Conservation (phyloP, 1,140 invertebrate genomes). For the Drosophila jambulina region DNA sequence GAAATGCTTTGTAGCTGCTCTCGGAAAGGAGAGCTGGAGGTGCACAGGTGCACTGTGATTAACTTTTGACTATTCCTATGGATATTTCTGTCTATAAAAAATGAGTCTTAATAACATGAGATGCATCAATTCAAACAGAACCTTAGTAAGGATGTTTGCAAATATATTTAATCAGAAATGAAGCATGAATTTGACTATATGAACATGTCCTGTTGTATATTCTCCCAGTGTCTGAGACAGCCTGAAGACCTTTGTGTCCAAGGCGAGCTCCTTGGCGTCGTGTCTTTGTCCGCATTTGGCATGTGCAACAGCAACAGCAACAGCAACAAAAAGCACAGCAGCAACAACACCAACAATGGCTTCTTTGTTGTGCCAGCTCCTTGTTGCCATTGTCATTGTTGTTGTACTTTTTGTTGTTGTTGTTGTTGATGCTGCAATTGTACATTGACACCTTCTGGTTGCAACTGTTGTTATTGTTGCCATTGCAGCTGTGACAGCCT, state of each 20-base stretch:
- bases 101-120: too few species aligned
- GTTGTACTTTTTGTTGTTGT: conserved; percentile 5
- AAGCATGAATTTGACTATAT: neutral
- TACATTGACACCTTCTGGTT: conserved; percentile 76
- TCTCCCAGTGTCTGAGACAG: conserved; percentile 4
- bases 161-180: neutral
- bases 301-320: conserved; percentile 65
- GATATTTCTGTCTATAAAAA: neutral
- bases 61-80: neutral
- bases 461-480: conserved; percentile 33
- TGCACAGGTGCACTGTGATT: neutral
- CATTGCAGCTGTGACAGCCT: conserved; percentile 23
- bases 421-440: conserved; percentile 68
- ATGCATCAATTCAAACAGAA: neutral
- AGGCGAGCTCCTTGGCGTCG: conserved; percentile 68
- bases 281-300: conserved; percentile 73
- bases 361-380: conserved; percentile 66
- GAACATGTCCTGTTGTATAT: neutral
- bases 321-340: conserved; percentile 58
- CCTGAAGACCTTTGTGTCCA: conserved; percentile 22
- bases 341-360: conserved; percentile 72
- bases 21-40: conserved; percentile 5
- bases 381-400: conserved; percentile 34
- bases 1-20: conserved; percentile 59
- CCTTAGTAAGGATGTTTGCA: too few species aligned